Percentiles rank a stretch among this genome's conserved stretches.
Conservation (phyloP, 2,113 vertebrate species). For the Oostethus manadensis region DNA sequence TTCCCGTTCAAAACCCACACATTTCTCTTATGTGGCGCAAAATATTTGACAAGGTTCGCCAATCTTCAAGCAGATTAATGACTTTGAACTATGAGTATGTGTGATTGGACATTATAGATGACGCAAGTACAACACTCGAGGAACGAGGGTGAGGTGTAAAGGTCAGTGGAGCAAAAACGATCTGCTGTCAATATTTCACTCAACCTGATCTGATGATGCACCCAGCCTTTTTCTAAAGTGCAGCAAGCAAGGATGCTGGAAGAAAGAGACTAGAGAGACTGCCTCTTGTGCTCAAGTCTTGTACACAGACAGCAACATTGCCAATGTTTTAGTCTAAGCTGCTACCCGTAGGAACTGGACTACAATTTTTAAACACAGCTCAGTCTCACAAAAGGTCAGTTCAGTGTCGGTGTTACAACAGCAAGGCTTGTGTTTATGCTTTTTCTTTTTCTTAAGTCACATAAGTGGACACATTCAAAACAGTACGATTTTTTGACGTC, state of each 20-base stretch:
- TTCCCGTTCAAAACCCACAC: neutral
- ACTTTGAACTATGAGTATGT: constrained; percentile 2
- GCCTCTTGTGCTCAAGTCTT: too few relatives aligned
- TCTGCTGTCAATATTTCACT: constrained; percentile 58
- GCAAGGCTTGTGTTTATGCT: neutral
- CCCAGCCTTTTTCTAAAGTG: constrained; percentile 12
- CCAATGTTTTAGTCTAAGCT: too few relatives aligned
- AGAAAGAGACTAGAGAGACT: neutral
- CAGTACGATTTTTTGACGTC: neutral
- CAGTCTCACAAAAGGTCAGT: neutral
- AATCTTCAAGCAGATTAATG: neutral
- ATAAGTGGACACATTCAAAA: neutral
- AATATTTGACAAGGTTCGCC: neutral
- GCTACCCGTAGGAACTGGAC: too few relatives aligned
- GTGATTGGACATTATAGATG: constrained; percentile 12
- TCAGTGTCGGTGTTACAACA: neutral
- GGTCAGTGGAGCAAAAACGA: constrained; percentile 20
- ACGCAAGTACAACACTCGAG: neutral
- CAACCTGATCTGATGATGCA: constrained; percentile 19
- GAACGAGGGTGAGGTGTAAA: constrained; percentile 11
- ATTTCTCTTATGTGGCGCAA: constrained; percentile 11
- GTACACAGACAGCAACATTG: too few relatives aligned
- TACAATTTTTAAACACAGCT: neutral
- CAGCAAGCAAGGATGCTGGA: constrained; percentile 17
- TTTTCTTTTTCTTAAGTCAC: neutral